Evolutionary conservation across 2,888 invertebrate genomes (phyloP), one percentile per base, ranked within the genome.

Genomic region (Platypus cylindrus): DNA sequence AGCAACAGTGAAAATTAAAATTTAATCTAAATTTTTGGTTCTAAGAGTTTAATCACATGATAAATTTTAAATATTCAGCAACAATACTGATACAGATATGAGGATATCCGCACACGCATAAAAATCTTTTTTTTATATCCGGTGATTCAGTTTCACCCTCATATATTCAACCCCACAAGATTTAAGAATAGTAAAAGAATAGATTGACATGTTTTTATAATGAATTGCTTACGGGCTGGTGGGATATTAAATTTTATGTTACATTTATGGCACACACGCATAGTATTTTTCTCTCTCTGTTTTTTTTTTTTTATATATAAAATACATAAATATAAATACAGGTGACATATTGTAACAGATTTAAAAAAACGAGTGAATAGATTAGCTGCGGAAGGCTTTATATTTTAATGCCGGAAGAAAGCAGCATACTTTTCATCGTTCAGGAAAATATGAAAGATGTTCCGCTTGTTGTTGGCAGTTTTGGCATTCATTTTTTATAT

Each of bases 101-200:
- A 22, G 30, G 8, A 12, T 25, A 12, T 25, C 14, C 12, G 27
- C 28, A 32, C 38, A 34, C 38, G 28, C 24, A 24, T 17, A 28
- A 26, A 32, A 36, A 28, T 14, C 32, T 33, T 35, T 39, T 40
- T 37, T 30, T n/a, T n/a, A n/a, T 37, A 30, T 28, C 33, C 27
- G 24, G 37, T 40, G 34, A 40, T 40, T 40, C 37, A 34, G 37
- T 37, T 37, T 40, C 37, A 37, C 40, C 40, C 40, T 34, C 32
- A 40, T 40, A 32, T 25, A 34, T 34, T 40, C 39, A 36, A 32
- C 36, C 32, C 30, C 17, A 29, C 32, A 30, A 34, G 40, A 33
- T 26, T 36, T 32, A 40, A 36, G 40, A 40, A 36, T 40, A 40
- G 36, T 40, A 40, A 36, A 28, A 33, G 36, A 39, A 32, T 39